Evolutionary conservation across 2,888 invertebrate genomes (phyloP), one percentile per base, ranked within the genome.

Genomic region (Autographa pulchrina): DNA sequence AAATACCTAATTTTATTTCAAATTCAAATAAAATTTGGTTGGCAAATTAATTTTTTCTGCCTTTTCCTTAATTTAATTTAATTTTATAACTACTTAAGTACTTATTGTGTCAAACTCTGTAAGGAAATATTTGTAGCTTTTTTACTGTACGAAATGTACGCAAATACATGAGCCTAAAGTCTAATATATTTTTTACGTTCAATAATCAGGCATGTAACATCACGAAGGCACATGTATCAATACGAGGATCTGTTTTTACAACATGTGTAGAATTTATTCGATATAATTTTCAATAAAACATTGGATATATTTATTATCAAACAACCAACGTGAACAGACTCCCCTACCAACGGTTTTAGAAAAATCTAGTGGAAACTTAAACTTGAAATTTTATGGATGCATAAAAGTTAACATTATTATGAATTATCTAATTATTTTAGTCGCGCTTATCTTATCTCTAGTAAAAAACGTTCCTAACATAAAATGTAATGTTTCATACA

Each of bases 211-310:
- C 62, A 58, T 74, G 71, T 74, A 72, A 76, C 67, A 70, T 81
- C 79, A 58, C 62, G 75, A 64, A 68, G 61, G 54, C 60, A 54
- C 60, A 31, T 72, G 65, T 77, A 75, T 81, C 79, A 74, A 77
- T 76, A 80, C 74, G 6, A 72, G 65, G 64, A 74, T 78, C 59
- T 68, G 48, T 70, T 77, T 84, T 81, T 81, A 82, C 70, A 75
- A 66, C 76, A 72, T 58, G 69, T 69, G 71, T 79, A 66, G 76
- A 84, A 79, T 82, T 84, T 87, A 86, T 86, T 86, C 74, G 70
- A 84, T 82, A 86, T 82, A 84, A 86, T 86, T 82, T 88, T 87
- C 86, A 86, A 88, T 86, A 88, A 86, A 88, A 85, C 85, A 88
- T 86, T 83, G 81, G 80, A 77, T 82, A 83, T 79, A 77, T 86